Evolutionary conservation across 2,797 vertebrate genomes (phyloP).

Genomic region (Pogoniulus pusillus): DNA sequence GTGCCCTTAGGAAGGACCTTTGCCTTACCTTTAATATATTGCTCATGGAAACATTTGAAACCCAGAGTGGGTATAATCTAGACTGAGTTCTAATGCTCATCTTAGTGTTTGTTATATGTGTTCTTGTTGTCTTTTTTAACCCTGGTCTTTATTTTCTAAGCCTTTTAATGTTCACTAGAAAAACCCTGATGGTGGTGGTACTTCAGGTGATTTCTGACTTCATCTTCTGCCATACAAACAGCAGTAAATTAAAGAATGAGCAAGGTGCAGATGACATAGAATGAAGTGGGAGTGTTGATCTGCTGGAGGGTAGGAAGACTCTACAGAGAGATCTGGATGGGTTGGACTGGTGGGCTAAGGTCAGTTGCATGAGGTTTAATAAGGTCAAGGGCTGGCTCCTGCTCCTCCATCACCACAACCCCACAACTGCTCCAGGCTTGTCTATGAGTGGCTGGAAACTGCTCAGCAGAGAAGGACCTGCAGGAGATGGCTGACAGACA

Average conservation of each 20-base stretch:
- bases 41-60: not conserved
- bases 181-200: not conserved
- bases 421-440: too few species aligned
- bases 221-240: conserved; percentile 25
- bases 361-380: too few species aligned
- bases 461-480: too few species aligned
- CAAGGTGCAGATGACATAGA: not conserved
- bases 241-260: conserved; percentile 1
- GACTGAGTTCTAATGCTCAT: not conserved
- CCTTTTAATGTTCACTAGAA: not conserved
- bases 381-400: too few species aligned
- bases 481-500: too few species aligned
- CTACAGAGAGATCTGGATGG: too few species aligned
- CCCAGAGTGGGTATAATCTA: not conserved
- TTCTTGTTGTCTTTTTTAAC: not conserved
- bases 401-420: too few species aligned
- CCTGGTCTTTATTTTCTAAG: not conserved
- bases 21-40: not conserved
- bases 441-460: too few species aligned
- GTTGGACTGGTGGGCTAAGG: too few species aligned
- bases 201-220: conserved; percentile 9
- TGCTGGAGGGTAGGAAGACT: too few species aligned
- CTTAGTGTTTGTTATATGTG: not conserved
- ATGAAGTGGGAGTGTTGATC: too few species aligned
- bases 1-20: not conserved